phyloP scores from a whole-genome alignment of 2,888 invertebrate genomes.

The Ophion costatus region DNA sequence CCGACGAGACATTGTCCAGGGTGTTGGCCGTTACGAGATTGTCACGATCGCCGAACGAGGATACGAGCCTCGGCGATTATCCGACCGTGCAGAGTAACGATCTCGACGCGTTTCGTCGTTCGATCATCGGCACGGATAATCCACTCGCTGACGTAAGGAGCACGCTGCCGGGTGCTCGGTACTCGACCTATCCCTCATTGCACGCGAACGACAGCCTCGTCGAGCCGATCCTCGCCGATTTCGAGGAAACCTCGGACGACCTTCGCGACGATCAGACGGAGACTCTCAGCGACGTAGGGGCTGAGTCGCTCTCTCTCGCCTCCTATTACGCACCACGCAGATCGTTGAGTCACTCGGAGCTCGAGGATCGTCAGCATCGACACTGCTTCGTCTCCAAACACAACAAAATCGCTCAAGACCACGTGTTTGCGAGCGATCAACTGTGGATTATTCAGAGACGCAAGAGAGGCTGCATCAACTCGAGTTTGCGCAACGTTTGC shows the following conservation, averaged over 20 bases:
- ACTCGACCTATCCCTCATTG: slow-evolving; percentile 25
- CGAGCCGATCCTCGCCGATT: slow-evolving; percentile 32
- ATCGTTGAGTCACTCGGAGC: slow-evolving; percentile 51
- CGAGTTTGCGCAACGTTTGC: slow-evolving; percentile 14
- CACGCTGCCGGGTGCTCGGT: slow-evolving; percentile 33
- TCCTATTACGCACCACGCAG: slow-evolving; percentile 63
- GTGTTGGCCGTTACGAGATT: neutral
- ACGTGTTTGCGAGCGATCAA: slow-evolving; percentile 61
- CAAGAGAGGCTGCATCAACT: slow-evolving; percentile 32
- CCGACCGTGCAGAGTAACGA: neutral
- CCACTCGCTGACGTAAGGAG: slow-evolving; percentile 20
- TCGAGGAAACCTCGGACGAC: slow-evolving; percentile 24
- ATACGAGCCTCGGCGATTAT: neutral
- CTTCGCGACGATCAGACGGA: slow-evolving; percentile 5
- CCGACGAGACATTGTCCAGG: slow-evolving; percentile 15
- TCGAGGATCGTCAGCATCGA: slow-evolving; percentile 54
- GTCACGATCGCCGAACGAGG: neutral
- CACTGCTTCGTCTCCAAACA: slow-evolving; percentile 59
- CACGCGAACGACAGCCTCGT: slow-evolving; percentile 30
- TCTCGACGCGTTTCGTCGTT: slow-evolving; percentile 10
- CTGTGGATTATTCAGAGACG: slow-evolving; percentile 69
- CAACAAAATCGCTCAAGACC: slow-evolving; percentile 42
- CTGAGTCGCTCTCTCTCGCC: neutral
- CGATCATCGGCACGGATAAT: slow-evolving; percentile 37
- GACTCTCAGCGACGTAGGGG: neutral